phyloP scores from a whole-genome alignment of 2,888 invertebrate genomes.

The Dendrolimus pini region DNA sequence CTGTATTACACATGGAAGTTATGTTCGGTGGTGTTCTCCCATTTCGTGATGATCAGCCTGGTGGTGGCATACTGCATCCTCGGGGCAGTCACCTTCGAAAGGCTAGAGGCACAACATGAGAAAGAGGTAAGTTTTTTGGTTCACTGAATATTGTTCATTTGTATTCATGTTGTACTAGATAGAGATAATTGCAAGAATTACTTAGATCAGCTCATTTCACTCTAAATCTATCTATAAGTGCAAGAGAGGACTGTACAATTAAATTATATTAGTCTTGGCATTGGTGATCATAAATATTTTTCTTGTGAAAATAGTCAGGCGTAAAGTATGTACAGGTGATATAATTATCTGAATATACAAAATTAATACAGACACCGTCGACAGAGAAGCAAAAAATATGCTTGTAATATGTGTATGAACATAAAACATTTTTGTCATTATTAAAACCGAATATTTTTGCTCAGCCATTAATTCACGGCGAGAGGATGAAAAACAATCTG shows the following conservation, averaged over 20 bases:
- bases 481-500: not conserved
- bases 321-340: no score
- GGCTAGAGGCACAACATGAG: constrained; percentile 85
- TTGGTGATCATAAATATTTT: no score
- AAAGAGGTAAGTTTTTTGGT: constrained; percentile 74
- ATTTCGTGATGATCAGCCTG: constrained; percentile 90
- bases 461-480: not conserved
- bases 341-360: no score
- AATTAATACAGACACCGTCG: no score
- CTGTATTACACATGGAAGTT: constrained; percentile 86
- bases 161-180: not conserved
- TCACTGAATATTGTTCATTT: not conserved
- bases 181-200: not conserved
- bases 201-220: no score
- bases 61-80: constrained; percentile 94
- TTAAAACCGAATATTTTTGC: not conserved
- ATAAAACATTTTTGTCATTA: not conserved
- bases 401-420: no score
- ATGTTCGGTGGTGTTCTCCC: constrained; percentile 90
- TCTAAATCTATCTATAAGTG: no score
- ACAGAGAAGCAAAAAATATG: no score
- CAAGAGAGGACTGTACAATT: no score
- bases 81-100: constrained; percentile 90
- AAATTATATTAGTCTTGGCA: no score
- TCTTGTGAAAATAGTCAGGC: no score